A percentile compares a stretch with the other conserved stretches of the same genome.
Conservation (phyloP, 2,888 invertebrate species). For the Mesorhabditis belari region DNA sequence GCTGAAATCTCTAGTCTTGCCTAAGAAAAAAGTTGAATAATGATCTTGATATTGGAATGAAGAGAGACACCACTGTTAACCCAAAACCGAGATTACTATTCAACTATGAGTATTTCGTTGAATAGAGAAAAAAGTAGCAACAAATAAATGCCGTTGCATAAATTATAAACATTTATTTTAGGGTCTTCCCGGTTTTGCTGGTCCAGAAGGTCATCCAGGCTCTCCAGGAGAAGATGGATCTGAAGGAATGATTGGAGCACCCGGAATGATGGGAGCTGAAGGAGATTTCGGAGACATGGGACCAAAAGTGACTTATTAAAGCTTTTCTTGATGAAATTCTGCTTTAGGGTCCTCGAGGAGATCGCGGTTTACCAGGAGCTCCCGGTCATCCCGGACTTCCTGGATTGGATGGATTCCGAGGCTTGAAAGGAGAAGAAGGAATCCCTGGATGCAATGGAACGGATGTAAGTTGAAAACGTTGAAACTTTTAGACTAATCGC, state of each 20-base stretch:
- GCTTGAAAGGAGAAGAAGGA: slow-evolving; percentile 45
- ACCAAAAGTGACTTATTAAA: slow-evolving; percentile 21
- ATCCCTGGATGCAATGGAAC: slow-evolving; percentile 52
- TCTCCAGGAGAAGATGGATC: slow-evolving; percentile 46
- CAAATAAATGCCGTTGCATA: no score
- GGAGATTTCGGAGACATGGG: slow-evolving; percentile 54
- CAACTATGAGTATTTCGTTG: no score
- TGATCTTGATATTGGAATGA: no score
- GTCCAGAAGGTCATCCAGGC: slow-evolving; percentile 45
- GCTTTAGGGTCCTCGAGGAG: slow-evolving; percentile 41
- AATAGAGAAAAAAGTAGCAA: no score
- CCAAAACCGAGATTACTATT: no score
- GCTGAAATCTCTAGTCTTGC: no score
- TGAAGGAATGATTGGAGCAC: slow-evolving; percentile 38
- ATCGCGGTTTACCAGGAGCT: slow-evolving; percentile 53
- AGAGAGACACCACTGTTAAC: no score
- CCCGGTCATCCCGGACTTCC: slow-evolving; percentile 54
- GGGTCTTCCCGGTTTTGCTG: slow-evolving; percentile 43
- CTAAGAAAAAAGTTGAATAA: no score
- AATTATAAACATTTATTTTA: slow-evolving; percentile 12
- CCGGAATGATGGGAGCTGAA: slow-evolving; percentile 41
- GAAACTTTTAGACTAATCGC: no score
- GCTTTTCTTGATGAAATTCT: no score
- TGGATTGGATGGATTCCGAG: slow-evolving; percentile 46
- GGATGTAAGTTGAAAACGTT: slow-evolving; percentile 49